Base-by-base conservation (phyloP, 2,113 vertebrate genomes). In the Lagopus muta region DNA sequence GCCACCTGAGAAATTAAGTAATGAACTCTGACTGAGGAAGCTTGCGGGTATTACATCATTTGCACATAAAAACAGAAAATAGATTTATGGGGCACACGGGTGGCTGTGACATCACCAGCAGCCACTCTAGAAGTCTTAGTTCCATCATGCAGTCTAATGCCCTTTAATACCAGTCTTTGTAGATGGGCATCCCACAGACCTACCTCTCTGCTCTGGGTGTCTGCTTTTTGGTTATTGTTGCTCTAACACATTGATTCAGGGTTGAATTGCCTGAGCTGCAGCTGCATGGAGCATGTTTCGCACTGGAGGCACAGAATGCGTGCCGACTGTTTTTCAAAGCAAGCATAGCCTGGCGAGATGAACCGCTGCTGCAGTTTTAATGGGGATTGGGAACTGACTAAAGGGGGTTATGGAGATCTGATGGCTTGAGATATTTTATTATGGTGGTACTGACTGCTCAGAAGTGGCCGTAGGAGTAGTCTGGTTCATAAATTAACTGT, bases 1-100 rank as follows among this genome's bases (percentile, higher is more conserved):
- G 92, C 88, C 95, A 97, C 96, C 94, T 96, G 91, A 97, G 91
- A 94, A 96, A 92, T 85, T 89, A 83, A 95, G 86, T 90, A 93
- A 75, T 61, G 88, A 95, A 75, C 72, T 54, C 93, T 88, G 89
- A 52, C 85, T 72, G 92, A 77, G 88, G 91, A 88, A 95, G 61
- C 76, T 84, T 81, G 82, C 0, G 10, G 76, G 72, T 62, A 94
- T 96, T 91, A 90, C 92, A 45, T 92, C 94, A 96, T 64, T 80
- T 94, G 71, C 72, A 94, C 91, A 91, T 92, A 88, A 96, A 96
- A 94, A 7, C 50, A 94, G 92, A 90, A 90, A 94, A 57, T 64
- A 91, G 89, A 94, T 94, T 94, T 95, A 93, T 89, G 57, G 82
- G 85, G 67, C 75, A 88, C 55, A 71, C 0, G 79, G 28, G 61